These are phyloP conservation scores for Sterna hirundo DNA, from an alignment of 2,113 vertebrate species.

Conservation along the genomic window DNA sequence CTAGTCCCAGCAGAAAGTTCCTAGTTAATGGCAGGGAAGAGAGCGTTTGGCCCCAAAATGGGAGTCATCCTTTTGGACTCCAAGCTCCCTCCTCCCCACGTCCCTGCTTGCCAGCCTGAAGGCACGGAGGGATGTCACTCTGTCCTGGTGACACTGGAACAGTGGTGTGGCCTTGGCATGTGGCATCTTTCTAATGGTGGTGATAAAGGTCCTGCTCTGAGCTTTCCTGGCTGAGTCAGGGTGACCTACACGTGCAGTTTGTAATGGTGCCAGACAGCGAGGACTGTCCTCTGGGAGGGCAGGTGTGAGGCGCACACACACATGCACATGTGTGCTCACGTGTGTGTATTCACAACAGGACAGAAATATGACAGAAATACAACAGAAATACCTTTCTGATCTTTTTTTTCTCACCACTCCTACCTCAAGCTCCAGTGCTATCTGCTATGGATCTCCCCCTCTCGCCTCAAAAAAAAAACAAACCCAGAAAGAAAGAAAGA, in stretches of 20 bases:
- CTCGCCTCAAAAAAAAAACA: not conserved
- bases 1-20: not conserved
- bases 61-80: not conserved
- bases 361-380: not conserved
- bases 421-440: not conserved
- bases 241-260: not conserved
- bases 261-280: not conserved
- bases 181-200: not conserved
- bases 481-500: not conserved
- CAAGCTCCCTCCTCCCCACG: not conserved
- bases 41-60: not conserved
- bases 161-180: not conserved
- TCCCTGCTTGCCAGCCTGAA: not conserved
- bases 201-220: not conserved
- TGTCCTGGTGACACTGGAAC: not conserved
- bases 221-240: not conserved
- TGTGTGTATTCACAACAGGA: not conserved
- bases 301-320: not conserved
- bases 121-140: not conserved
- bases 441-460: too few species aligned
- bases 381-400: not conserved
- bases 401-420: not conserved
- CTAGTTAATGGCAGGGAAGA: not conserved
- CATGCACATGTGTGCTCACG: not conserved
- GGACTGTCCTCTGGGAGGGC: not conserved